Base-by-base conservation (phyloP, 1,140 invertebrate genomes). In the Battus philenor region DNA sequence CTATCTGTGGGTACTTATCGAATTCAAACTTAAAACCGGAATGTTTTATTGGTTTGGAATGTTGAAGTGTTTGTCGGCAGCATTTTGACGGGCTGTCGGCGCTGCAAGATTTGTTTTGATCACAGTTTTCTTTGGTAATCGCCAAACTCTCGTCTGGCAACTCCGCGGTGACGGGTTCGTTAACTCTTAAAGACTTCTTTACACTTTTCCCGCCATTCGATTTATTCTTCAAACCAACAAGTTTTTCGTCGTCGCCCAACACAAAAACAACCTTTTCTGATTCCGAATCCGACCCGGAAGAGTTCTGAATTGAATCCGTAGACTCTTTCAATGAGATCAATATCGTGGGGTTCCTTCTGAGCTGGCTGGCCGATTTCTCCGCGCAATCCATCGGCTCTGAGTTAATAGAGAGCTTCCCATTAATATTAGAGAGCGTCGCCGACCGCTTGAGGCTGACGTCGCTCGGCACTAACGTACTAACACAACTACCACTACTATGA, bases 191-290 rank as follows among this genome's bases (percentile, higher is more conserved):
- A 4, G 80, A 74, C 34, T 68, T 75, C 27, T 81, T 85, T 2
- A 78, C 74, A 33, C 62, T 64, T 26, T 77, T 78, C 2, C 74
- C 70, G n/a, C 61, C 70, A 10, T 50, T 70, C 1, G 77, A 79
- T 29, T 83, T 85, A 44, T 87, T 88, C 57, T 89, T 90, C 30
- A 88, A 56, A 6, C 87, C 82, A 6, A 91, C 85, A 38, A 91
- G 62, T 55, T 90, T 89, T 31, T 93, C 92, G 67, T 93, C 90
- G 34, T 92, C 92, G n/a, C 93, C 93, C 7, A 94, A 79, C 5
- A 92, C 92, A 65, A 94, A 94, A n/a, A 92, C 83, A 0, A 94
- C 93, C 48, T 78, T 64, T 8, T 76, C 73, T 7, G 45, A 10
- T 11, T 72, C 77, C 4, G 20, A 29, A 15, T 77, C 76, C 4